Evolutionary conservation across 92 coral and sea anemone genomes (phyloP), one percentile per base, ranked within the genome.

Genomic region (Nematostella vectensis): DNA sequence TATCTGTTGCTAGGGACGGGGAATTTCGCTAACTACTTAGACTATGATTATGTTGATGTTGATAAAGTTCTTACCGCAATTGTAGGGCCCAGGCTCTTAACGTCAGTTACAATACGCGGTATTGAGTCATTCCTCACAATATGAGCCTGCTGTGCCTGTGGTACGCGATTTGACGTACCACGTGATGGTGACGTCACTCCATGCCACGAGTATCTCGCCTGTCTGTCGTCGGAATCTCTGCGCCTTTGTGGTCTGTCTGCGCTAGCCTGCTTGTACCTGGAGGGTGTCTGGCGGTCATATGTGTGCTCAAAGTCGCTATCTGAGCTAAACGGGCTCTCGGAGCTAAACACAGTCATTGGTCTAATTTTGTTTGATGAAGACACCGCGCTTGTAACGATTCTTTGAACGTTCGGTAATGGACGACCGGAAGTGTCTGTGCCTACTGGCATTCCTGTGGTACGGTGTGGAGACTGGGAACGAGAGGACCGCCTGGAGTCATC

Each of bases 401-500:
- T 36, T 8, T 8, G 9, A 8, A 8, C 9, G 42, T 15, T 15
- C 8, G 42, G 8, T 36, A 8, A 8, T 10, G 12, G 21, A 4
- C 12, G 12, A 10, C 9, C 51, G 23, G 9, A 11, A 17, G 9
- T 19, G 23, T 10, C 18, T 10, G 9, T 45, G 12, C 21, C 18
- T 8, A 4, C 12, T 19, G 21, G 51, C 51, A 45, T 45, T 45
- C 70, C 62, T 54, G 80, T 65, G 33, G 75, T 58, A 11, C 65
- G 66, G 50, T 79, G 71, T 25, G 80, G 87, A 30, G 87, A 79
- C 56, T 79, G 81, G 58, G 87, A 73, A 1, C 87, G 70, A 39
- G 81, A 65, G n/a, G 80, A 73, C 28, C 66, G 61, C 27, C 73
- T 27, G 1, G 85, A 78, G 50, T 27, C 38, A 13, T 47, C 15